phyloP scores from a whole-genome alignment of 1,140 invertebrate species.

The Hylaeus anthracinus region DNA sequence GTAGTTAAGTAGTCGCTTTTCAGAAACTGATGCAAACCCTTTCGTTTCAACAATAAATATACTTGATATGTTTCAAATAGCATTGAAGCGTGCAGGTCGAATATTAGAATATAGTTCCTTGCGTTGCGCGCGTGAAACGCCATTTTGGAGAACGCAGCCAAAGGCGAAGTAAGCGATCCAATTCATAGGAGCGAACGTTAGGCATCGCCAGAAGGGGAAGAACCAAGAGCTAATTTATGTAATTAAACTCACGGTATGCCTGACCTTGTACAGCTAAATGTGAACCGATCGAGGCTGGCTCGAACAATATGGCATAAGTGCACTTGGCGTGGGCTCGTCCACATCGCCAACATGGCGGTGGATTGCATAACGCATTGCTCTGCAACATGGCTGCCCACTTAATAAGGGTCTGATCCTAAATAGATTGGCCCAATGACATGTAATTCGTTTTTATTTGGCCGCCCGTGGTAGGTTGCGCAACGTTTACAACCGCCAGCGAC shows the following conservation, averaged over 20 bases:
- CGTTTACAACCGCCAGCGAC: not conserved
- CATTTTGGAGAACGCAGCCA: slow-evolving; percentile 38
- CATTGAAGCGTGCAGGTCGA: no score
- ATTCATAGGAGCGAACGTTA: not conserved
- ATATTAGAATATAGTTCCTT: no score
- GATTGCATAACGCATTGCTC: slow-evolving; percentile 59
- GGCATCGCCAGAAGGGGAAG: slow-evolving; percentile 1
- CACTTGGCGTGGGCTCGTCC: slow-evolving; percentile 42
- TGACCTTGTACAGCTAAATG: slow-evolving; percentile 73
- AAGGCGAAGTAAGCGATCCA: not conserved
- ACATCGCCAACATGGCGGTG: slow-evolving; percentile 59
- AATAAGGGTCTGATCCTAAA: slow-evolving; percentile 74
- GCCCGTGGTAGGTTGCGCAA: slow-evolving; percentile 54
- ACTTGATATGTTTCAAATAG: no score
- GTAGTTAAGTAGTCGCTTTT: no score
- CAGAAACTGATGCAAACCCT: no score
- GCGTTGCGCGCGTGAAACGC: not conserved
- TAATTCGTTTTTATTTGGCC: slow-evolving; percentile 69
- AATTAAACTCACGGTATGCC: slow-evolving; percentile 75
- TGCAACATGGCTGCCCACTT: slow-evolving; percentile 65
- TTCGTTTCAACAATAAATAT: no score
- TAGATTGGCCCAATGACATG: slow-evolving; percentile 75
- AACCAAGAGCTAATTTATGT: slow-evolving; percentile 72
- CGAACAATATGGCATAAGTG: slow-evolving; percentile 42
- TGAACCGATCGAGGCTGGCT: slow-evolving; percentile 36